phyloP scores from a whole-genome alignment of 2,888 invertebrate genomes.

The Ganaspis brasiliensis region DNA sequence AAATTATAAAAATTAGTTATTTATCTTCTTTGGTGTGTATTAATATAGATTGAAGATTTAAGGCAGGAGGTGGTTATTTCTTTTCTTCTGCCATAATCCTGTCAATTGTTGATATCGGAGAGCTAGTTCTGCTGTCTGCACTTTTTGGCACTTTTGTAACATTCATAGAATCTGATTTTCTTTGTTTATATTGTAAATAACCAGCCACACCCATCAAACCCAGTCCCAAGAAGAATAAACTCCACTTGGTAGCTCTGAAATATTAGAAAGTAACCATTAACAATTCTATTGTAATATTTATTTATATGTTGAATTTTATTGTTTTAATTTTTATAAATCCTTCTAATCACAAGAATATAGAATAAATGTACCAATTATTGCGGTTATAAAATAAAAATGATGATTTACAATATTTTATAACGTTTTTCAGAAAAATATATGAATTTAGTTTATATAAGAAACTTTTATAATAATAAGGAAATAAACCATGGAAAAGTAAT shows the following conservation, averaged over 20 bases:
- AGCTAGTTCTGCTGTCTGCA: slow-evolving; percentile 52
- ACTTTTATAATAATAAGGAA: too few species aligned
- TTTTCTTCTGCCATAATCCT: slow-evolving; percentile 48
- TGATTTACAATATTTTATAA: too few species aligned
- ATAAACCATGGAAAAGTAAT: too few species aligned
- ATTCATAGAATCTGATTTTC: slow-evolving; percentile 66
- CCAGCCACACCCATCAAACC: slow-evolving; percentile 78
- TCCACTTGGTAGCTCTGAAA: slow-evolving; percentile 81
- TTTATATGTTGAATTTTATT: too few species aligned
- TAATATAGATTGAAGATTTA: slow-evolving; percentile 62
- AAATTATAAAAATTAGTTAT: background rate
- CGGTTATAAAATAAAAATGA: too few species aligned
- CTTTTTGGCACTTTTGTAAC: slow-evolving; percentile 69
- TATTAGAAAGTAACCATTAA: too few species aligned
- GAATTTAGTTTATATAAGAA: too few species aligned
- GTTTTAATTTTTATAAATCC: too few species aligned
- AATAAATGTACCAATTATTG: too few species aligned
- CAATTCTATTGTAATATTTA: too few species aligned
- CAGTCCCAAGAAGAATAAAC: slow-evolving; percentile 82
- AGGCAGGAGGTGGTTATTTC: slow-evolving; percentile 66
- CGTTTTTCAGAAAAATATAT: too few species aligned
- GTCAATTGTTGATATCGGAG: background rate
- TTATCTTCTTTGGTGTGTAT: slow-evolving; percentile 61
- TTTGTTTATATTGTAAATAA: slow-evolving; percentile 78
- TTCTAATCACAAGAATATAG: too few species aligned